Base-by-base conservation (phyloP, 2,113 vertebrate species). In the Recurvirostra avosetta region DNA sequence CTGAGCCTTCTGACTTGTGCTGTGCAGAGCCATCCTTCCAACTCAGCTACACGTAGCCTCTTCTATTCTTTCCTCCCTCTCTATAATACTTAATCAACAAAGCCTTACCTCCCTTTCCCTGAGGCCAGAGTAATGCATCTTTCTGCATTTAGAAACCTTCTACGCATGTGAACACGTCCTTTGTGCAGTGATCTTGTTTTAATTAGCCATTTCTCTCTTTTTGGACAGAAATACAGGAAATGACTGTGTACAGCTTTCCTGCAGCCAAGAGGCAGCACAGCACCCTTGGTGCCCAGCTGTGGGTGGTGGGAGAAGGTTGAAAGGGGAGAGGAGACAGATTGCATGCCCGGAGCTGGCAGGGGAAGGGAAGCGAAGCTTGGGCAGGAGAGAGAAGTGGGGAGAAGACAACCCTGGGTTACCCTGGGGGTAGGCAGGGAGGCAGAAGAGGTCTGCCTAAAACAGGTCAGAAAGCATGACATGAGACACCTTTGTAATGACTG, bases 71-170 rank as follows among this genome's bases (percentile, higher is more conserved):
- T 65, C 43, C 53, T 84, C 36, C 18, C 85, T 96, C 74, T 36
- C 82, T 79, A 6, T 80, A 88, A 86, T 68, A 88, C 90, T 96
- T 95, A 86, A 95, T 78, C 87, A 92, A 95, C 88, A 97, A 92
- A 97, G 92, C 70, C 80, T 73, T 96, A 85, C 93, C 86, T 95
- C 79, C 45, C 11, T 88, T 90, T 94, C 94, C 95, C 93, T 1
- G 82, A 90, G 96, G 94, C 77, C 96, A 95, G 59, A 93, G 86
- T 47, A 88, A 92, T 96, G 93, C 87, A 91, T 94, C 88, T 96
- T 94, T 94, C 92, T 95, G 72, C 53, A 86, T 97, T 96, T 97
- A 96, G 91, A 93, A 96, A 90, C 92, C 96, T 90, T 88, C 93
- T 88, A 93, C 36, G 41, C 81, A 90, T 93, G 74, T 84, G 76